Evolutionary conservation across 2,113 vertebrate species (phyloP), one percentile per base, ranked within the genome.

Genomic region (Corydoras sp.): DNA sequence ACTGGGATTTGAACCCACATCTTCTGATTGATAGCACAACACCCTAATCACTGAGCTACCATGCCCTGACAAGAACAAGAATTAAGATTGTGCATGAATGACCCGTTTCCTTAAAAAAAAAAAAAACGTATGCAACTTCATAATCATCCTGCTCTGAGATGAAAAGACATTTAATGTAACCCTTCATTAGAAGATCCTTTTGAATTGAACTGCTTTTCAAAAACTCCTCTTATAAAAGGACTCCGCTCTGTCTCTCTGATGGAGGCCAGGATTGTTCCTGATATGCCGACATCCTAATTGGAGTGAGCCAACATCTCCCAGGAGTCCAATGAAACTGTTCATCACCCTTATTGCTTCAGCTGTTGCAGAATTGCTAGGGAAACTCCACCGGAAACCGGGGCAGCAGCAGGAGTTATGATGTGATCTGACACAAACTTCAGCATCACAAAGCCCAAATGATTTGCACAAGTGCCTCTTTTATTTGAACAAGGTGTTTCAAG

Each of bases 241-340:
- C 66, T 3, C 51, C n/a, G 32, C 32, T 9, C 32, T 18, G 31
- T 49, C 54, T 9, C 60, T 65, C 61, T 10, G 53, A 53, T 18
- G 55, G 48, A 62, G 13, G 13, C 29, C 14, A 7, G 35, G 32
- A 58, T 24, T 56, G 54, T 65, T 70, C 55, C 55, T 53, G 74
- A 61, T 76, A 62, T 62, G 48, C 69, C 53, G 66, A 68, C 69
- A 73, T 71, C 68, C 56, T 80, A 77, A 80, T 80, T 72, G 75
- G 77, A 73, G 50, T 49, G 68, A 72, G 69, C 48, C 72, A 69
- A 56, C 54, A 64, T 35, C 62, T 62, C 79, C 65, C 79, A 43
- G 65, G 75, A 77, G 79, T 55, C 79, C 65, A 69, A 66, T 77
- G 63, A 81, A 81, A 81, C 62, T 76, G 71, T 76, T 79, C 75